Evolutionary conservation across 92 coral and sea anemone genomes (phyloP), one percentile per base, ranked within the genome.

Genomic region (Pocillopora meandrina): DNA sequence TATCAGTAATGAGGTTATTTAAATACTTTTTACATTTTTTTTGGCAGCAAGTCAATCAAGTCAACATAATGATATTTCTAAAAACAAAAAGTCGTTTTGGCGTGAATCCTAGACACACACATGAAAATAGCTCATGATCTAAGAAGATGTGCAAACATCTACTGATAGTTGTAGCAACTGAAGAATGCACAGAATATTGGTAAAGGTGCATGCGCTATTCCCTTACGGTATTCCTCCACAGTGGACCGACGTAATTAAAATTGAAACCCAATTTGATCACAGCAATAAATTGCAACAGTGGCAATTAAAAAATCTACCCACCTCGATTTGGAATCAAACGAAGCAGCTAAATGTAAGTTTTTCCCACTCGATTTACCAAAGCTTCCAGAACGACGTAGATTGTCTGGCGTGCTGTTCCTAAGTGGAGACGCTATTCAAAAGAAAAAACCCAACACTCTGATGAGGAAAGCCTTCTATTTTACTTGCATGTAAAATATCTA

Each of bases 261-360:
- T 16, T 42, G 17, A 70, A 2, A 61, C 61, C 60, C 52, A 21
- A 17, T 74, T 19, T 10, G 52, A 61, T 55, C 74, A 15, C 80
- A 83, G 11, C 5, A 19, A 59, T 26, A 52, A 31, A 8, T 61
- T 8, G 58, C 14, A 73, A 73, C 15, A 74, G 5, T 17, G 17
- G 1, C 63, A 56, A 56, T 17, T 64, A 15, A 62, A 62, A 52
- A 21, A 21, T 26, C n/a, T 42, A 67, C 88, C 19, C 76, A 84
- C 88, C 83, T 76, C 57, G 88, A 66, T 66, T 68, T 84, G 67
- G 88, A 84, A 62, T 97, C 99, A 72, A 97, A 90, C 60, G 99
- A 97, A 21, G 99, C 99, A 10, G 99, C 99, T 3, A 97, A 79
- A 33, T 88, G 85, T 79, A 91, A 85, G 65, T 84, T 78, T 59